Evolutionary conservation across 2,888 invertebrate species (phyloP), one percentile per base, ranked within the genome.

Genomic region (Drosophila nigricruria): DNA sequence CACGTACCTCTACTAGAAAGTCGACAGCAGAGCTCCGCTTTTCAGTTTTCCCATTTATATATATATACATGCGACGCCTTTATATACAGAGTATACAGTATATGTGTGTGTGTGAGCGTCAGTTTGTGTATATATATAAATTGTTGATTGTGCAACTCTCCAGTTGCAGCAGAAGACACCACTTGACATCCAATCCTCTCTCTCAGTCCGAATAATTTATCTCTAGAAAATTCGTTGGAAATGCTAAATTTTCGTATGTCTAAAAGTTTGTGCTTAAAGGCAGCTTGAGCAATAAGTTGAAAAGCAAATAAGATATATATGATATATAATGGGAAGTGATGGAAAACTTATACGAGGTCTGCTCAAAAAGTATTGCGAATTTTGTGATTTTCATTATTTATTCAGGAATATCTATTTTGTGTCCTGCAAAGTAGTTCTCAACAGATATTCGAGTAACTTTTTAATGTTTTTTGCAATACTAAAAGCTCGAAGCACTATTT

Each of bases 1-100:
- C 75, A 75, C 75, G 75, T 75, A 75, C 61, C 77, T 47, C 77
- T 42, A 20, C 77, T 63, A 34, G 34, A 68, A 75, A 75, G 70
- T 72, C 72, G 60, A 56, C 40, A 40, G 66, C 38, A 18, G 32
- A 54, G 65, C 53, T 61, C 20, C 32, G 54, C 25, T 59, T 59
- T 73, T 47, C 25, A 43, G 32, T 36, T 59, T 43, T 40, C 32
- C 32, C 36, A 59, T 43, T 14, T 65, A 23, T 25, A 59, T 30
- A 10, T 65, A 63, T 23, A 6, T 20, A 49, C 32, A 30, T 30
- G n/a, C n/a, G 23, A 16, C 8, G 45, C 27, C 25, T 45, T 47
- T 30, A 34, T 32, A 50, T 34, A 50, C 32, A n/a, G 16, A 2
- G 5, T 16, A 45, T 16, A 25, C 16, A 10, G 1, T n/a, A 12